Conservation (phyloP, 1,140 invertebrate species). For the Drosophila lini region DNA sequence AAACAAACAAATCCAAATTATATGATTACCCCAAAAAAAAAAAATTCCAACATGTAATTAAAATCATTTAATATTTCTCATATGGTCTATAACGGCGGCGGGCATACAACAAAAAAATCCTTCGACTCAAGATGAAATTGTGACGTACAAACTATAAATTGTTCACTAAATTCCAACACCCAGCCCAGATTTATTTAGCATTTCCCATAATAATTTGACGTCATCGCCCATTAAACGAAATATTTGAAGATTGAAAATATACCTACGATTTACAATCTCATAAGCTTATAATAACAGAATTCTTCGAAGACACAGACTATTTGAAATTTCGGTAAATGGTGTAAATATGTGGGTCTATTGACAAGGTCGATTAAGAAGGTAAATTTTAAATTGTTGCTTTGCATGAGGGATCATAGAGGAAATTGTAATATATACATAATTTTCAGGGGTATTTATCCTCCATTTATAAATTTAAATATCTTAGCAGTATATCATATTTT, state of each 20-base stretch:
- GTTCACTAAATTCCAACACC: slow-evolving; percentile 27
- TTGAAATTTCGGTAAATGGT: neutral
- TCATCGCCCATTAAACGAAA: slow-evolving; percentile 21
- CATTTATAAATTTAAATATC: neutral
- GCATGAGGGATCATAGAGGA: neutral
- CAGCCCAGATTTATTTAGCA: slow-evolving; percentile 19
- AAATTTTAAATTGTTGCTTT: neutral
- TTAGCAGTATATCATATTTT: neutral
- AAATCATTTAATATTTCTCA: slow-evolving; percentile 46
- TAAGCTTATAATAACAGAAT: slow-evolving; percentile 8
- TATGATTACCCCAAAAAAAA: slow-evolving; percentile 5
- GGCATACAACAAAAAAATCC: neutral
- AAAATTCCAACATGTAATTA: slow-evolving; percentile 43
- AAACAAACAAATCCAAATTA: slow-evolving; percentile 31
- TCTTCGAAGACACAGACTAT: neutral
- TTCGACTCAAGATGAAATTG: slow-evolving; percentile 30
- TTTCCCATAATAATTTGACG: slow-evolving; percentile 35
- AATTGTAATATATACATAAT: neutral
- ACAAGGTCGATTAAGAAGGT: neutral
- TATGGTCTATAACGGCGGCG: slow-evolving; percentile 30
- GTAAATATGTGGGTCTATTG: slow-evolving; percentile 9
- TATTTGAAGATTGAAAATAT: slow-evolving; percentile 6
- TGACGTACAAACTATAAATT: slow-evolving; percentile 44
- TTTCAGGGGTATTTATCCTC: neutral
- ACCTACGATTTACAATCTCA: slow-evolving; percentile 9